A percentile compares a stretch with the other conserved stretches of the same genome.
These are phyloP conservation scores for Busseola fusca DNA, from an alignment of 2,888 invertebrate genomes.

Conservation along the genomic window DNA sequence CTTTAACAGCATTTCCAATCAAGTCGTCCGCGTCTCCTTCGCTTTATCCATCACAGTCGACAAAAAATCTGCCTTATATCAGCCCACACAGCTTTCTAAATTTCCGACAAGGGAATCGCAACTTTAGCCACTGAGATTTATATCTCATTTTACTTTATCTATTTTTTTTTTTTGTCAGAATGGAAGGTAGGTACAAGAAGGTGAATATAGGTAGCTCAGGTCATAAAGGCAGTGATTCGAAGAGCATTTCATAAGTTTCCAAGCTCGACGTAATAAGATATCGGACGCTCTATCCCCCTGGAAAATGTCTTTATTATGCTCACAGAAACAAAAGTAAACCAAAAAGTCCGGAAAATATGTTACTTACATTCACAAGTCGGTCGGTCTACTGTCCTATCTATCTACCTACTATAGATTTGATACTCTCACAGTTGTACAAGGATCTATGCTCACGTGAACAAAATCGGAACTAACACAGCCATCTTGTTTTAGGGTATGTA, in stretches of 20 bases:
- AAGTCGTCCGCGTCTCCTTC: slow-evolving; percentile 73
- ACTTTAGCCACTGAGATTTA: slow-evolving; percentile 54
- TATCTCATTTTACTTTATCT: slow-evolving; percentile 60
- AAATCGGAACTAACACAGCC: slow-evolving; percentile 2
- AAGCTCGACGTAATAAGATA: slow-evolving; percentile 83
- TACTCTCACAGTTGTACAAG: no score
- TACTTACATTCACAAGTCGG: background rate
- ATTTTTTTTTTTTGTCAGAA: slow-evolving; percentile 58
- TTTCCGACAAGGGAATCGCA: slow-evolving; percentile 48
- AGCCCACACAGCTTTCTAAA: slow-evolving; percentile 65
- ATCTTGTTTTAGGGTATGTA: background rate
- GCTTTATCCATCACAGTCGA: slow-evolving; percentile 79
- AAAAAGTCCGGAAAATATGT: slow-evolving; percentile 18
- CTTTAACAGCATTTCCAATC: slow-evolving; percentile 79
- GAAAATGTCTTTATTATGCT: slow-evolving; percentile 80
- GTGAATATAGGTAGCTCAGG: slow-evolving; percentile 79
- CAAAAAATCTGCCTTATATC: slow-evolving; percentile 82
- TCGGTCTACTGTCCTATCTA: background rate
- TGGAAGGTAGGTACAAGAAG: slow-evolving; percentile 74
- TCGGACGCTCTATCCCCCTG: slow-evolving; percentile 80
- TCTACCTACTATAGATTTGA: background rate
- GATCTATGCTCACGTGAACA: background rate
- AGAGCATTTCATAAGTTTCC: slow-evolving; percentile 81
- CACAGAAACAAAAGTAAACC: slow-evolving; percentile 65
- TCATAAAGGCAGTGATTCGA: slow-evolving; percentile 83